A percentile compares a stretch with the other conserved stretches of the same genome.
phyloP scores from a whole-genome alignment of 2,888 invertebrate genomes.

The Perizoma flavofasciatum region DNA sequence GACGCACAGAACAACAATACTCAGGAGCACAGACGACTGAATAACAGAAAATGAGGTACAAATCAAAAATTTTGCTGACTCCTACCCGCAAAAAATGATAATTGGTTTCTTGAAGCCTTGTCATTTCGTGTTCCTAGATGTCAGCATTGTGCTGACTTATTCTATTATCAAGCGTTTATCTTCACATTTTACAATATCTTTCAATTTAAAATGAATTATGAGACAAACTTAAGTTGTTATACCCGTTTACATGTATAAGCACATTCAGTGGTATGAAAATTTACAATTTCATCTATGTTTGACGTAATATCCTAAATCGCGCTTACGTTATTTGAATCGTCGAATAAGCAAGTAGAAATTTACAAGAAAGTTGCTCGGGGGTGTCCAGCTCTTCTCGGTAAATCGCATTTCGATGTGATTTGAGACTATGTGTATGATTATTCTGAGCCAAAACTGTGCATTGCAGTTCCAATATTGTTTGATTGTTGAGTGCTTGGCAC shows the following conservation, averaged over 20 bases:
- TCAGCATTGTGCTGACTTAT: constrained; percentile 2
- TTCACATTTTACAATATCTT: not conserved
- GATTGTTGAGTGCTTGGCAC: constrained; percentile 45
- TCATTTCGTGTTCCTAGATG: constrained; percentile 11
- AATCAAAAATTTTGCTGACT: too few species aligned
- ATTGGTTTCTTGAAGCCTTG: not conserved
- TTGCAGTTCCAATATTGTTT: constrained; percentile 50
- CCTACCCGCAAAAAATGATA: too few species aligned
- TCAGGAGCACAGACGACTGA: too few species aligned
- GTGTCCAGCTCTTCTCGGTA: constrained; percentile 73
- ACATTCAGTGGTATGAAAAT: not conserved
- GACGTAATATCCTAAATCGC: constrained; percentile 43
- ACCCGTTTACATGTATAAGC: too few species aligned
- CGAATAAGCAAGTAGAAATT: constrained; percentile 18
- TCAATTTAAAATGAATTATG: not conserved
- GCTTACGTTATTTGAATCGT: constrained; percentile 41
- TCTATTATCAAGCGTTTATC: not conserved
- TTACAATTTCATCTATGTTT: not conserved
- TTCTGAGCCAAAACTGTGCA: constrained; percentile 46
- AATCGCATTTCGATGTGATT: constrained; percentile 51
- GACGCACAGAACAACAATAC: too few species aligned
- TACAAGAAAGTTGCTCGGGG: constrained; percentile 30
- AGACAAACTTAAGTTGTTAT: too few species aligned
- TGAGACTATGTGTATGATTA: constrained; percentile 41
- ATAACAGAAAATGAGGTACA: too few species aligned